These are phyloP conservation scores for Ricordea florida DNA, from an alignment of 92 coral and sea anemone species.

Conservation along the genomic window DNA sequence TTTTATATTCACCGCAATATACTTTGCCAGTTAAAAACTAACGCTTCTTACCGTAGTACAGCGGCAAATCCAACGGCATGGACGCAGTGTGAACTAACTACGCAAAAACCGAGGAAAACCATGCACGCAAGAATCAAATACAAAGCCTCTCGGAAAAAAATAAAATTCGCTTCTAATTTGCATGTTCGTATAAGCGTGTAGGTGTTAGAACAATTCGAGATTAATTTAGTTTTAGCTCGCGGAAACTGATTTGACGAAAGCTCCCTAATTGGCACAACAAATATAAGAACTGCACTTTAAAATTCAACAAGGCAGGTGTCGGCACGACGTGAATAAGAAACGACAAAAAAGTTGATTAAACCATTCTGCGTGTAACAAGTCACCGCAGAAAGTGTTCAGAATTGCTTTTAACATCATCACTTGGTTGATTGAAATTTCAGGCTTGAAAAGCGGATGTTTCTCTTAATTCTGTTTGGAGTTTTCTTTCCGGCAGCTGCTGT, in stretches of 20 bases:
- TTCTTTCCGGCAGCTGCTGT: constrained; percentile 30
- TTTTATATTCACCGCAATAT: not conserved
- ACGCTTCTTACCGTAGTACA: constrained; percentile 68
- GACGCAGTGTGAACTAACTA: not conserved
- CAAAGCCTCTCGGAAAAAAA: not conserved
- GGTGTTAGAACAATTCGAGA: constrained; percentile 35
- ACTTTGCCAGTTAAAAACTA: not conserved
- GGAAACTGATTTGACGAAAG: constrained; percentile 49
- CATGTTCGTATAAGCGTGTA: constrained; percentile 26
- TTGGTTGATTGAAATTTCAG: not conserved
- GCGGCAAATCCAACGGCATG: constrained; percentile 69
- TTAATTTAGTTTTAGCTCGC: constrained; percentile 26
- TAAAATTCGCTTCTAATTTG: constrained; percentile 17
- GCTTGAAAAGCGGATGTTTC: not conserved
- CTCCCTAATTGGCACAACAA: constrained; percentile 36
- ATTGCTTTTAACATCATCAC: not conserved
- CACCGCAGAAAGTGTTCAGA: not conserved
- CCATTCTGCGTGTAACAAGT: not conserved
- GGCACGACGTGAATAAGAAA: not conserved
- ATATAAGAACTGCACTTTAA: constrained; percentile 45
- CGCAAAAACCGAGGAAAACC: not conserved
- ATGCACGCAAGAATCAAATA: not conserved
- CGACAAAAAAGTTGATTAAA: constrained; percentile 4
- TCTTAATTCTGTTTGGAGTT: not conserved
- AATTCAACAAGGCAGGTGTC: constrained; percentile 6